Evolutionary conservation across 2,888 invertebrate species (phyloP).

Genomic region (Sialis fuliginosa): DNA sequence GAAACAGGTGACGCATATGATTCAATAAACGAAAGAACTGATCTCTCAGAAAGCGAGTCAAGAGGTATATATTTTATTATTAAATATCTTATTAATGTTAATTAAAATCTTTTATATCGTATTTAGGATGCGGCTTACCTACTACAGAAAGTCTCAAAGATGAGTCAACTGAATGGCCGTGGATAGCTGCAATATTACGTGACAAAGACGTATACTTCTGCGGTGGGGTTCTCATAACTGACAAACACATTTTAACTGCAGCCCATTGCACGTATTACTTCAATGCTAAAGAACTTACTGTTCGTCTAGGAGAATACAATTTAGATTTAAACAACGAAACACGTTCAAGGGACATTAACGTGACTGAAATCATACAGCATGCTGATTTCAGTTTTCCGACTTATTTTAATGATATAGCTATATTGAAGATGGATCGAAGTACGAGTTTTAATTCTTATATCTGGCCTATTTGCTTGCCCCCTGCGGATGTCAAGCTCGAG

Average conservation of each 20-base stretch:
- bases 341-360: slow-evolving; percentile 48
- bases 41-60: background rate
- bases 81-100: background rate
- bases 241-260: slow-evolving; percentile 59
- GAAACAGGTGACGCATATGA: slow-evolving; percentile 24
- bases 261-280: slow-evolving; percentile 53
- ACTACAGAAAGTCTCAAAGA: slow-evolving; percentile 19
- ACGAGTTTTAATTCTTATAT: slow-evolving; percentile 60
- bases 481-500: slow-evolving; percentile 36
- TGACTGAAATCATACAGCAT: slow-evolving; percentile 46
- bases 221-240: slow-evolving; percentile 66
- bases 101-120: background rate
- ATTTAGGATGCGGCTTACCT: slow-evolving; percentile 35
- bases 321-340: slow-evolving; percentile 48
- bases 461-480: slow-evolving; percentile 73
- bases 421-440: slow-evolving; percentile 45
- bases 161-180: slow-evolving; percentile 50
- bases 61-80: background rate
- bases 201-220: slow-evolving; percentile 48
- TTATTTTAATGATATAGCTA: slow-evolving; percentile 62
- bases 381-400: slow-evolving; percentile 44
- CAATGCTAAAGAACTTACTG: slow-evolving; percentile 37
- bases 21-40: slow-evolving; percentile 22
- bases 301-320: slow-evolving; percentile 71
- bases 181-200: slow-evolving; percentile 65